A percentile compares a stretch with the other conserved stretches of the same genome.
Conservation (phyloP, 2,888 invertebrate genomes). For the Pristionchus mayeri region DNA sequence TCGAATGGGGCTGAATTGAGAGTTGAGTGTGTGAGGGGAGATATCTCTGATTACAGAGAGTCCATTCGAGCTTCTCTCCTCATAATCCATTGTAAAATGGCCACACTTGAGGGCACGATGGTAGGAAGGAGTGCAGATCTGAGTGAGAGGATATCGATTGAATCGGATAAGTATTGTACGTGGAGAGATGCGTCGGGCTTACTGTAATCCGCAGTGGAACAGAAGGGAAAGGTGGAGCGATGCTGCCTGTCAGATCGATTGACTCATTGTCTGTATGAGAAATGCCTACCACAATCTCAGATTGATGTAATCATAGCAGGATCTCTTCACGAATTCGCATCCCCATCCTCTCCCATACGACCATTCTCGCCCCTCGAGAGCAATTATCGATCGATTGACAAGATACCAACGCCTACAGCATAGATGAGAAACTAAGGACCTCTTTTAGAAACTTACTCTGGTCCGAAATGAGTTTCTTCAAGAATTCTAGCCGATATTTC, state of each 20-base stretch:
- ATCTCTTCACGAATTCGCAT: slow-evolving; percentile 60
- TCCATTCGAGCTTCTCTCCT: slow-evolving; percentile 11
- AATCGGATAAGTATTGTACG: neutral
- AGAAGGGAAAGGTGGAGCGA: slow-evolving; percentile 52
- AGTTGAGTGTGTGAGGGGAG: neutral
- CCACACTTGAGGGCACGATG: neutral
- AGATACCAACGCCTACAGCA: slow-evolving; percentile 38
- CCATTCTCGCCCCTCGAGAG: slow-evolving; percentile 49
- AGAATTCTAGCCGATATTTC: slow-evolving; percentile 65
- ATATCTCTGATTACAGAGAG: neutral
- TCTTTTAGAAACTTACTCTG: slow-evolving; percentile 50
- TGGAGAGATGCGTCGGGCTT: neutral
- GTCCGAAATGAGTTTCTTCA: slow-evolving; percentile 64
- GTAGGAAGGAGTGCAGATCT: neutral
- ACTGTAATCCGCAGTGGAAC: slow-evolving; percentile 31
- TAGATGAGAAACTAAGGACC: neutral
- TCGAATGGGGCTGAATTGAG: neutral
- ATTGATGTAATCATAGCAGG: slow-evolving; percentile 62
- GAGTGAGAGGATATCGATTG: neutral
- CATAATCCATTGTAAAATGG: neutral
- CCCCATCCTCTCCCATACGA: slow-evolving; percentile 63
- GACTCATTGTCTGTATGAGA: neutral
- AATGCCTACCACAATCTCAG: neutral
- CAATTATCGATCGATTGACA: slow-evolving; percentile 30
- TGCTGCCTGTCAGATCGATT: slow-evolving; percentile 7